These are phyloP conservation scores for Upupa epops DNA, from an alignment of 2,113 vertebrate species.

Conservation along the genomic window DNA sequence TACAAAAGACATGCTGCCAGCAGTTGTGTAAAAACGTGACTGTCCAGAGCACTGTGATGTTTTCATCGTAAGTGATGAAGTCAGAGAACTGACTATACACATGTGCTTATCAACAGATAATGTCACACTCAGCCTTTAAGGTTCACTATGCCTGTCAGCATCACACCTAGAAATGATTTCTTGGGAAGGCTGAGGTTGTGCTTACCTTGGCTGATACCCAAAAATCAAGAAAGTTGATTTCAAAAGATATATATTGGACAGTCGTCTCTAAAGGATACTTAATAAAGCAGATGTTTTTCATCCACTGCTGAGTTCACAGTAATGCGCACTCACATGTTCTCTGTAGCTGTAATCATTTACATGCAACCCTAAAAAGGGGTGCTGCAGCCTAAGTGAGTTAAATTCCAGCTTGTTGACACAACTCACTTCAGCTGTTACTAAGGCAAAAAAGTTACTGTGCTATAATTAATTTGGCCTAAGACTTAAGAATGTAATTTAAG, in stretches of 20 bases:
- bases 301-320: background rate
- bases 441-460: background rate
- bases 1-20: background rate
- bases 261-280: slow-evolving; percentile 18
- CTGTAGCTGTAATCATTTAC: slow-evolving; percentile 3
- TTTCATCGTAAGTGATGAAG: background rate
- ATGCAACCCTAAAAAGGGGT: slow-evolving; percentile 19
- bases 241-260: background rate
- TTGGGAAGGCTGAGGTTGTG: background rate
- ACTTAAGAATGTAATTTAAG: slow-evolving; percentile 6
- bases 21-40: background rate
- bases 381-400: background rate
- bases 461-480: slow-evolving; percentile 22
- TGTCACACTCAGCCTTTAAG: background rate
- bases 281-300: slow-evolving; percentile 54
- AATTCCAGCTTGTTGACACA: slow-evolving; percentile 59
- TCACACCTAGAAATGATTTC: background rate
- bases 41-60: background rate
- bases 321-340: slow-evolving; percentile 23
- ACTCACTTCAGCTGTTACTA: slow-evolving; percentile 48
- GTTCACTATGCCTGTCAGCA: background rate
- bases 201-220: background rate
- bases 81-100: background rate
- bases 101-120: background rate
- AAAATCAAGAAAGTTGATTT: background rate